Evolutionary conservation across 2,888 invertebrate genomes (phyloP), one percentile per base, ranked within the genome.

Genomic region (Cenopis cana): DNA sequence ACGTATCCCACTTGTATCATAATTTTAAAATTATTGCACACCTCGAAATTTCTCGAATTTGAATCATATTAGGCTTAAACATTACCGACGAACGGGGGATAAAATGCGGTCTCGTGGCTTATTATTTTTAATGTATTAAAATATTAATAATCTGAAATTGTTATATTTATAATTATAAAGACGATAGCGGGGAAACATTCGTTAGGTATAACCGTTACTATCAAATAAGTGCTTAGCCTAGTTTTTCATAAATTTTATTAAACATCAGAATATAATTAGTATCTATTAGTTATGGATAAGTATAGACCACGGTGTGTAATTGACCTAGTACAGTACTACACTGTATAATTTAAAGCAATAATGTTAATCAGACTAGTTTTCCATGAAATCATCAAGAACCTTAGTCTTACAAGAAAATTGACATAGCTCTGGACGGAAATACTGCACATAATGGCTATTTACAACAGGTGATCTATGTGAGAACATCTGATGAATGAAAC

Each of bases 401-500:
- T 33, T 20, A 20, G 50, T 33, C 29, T 50, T 50, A 61, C 11
- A 33, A 59, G 20, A 59, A 49, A 17, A 61, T 33, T 29, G 49
- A 61, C 38, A 6, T n/a, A 17, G 61, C 18, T 33, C 46, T n/a
- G 14, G n/a, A 18, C 52, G 52, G 18, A 52, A 18, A 54, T 52
- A 17, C 46, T 12, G 24, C 24, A 3, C 24, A 24, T 65, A 41
- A 66, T 61, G 17, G 29, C 49, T 67, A 38, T 56, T 66, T 55
- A 50, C 29, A 49, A 33, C 11, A 66, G 54, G 60, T 61, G 61
- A 71, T 67, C 50, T 67, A 71, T 61, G 71, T 71, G 71, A 71
- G 71, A 71, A 67, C 71, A 67, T 71, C 66, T 67, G 66, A 52
- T 71, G 50, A 71, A 55, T 67, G 56, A 36, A 67, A 50, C 55